A percentile compares a stretch with the other conserved stretches of the same genome.
phyloP scores from a whole-genome alignment of 2,888 invertebrate genomes.

The Sphinx pinastri region DNA sequence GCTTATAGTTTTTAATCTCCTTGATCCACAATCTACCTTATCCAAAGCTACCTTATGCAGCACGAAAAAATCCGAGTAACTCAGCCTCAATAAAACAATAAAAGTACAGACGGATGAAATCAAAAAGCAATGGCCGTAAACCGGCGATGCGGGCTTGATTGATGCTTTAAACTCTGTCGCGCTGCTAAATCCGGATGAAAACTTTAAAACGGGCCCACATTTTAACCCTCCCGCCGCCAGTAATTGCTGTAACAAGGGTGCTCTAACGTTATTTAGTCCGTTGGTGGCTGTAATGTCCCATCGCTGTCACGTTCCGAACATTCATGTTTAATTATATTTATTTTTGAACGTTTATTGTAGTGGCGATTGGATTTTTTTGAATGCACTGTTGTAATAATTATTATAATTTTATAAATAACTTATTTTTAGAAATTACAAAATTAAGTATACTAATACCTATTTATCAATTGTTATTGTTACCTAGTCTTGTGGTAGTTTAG shows the following conservation, averaged over 20 bases:
- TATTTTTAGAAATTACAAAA: too few species aligned
- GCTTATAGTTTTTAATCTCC: too few species aligned
- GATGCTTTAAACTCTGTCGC: conserved; percentile 65
- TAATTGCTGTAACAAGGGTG: conserved; percentile 80
- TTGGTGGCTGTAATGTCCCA: conserved; percentile 69
- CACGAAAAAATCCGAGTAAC: conserved; percentile 28
- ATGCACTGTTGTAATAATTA: not conserved
- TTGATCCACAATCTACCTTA: not conserved
- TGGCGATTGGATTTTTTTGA: not conserved
- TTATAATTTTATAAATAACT: too few species aligned
- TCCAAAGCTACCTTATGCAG: not conserved
- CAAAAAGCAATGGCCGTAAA: conserved; percentile 52
- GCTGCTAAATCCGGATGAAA: conserved; percentile 63
- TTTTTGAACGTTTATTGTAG: conserved; percentile 55
- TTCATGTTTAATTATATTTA: conserved; percentile 72
- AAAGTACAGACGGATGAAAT: conserved; percentile 46
- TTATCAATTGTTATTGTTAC: too few species aligned
- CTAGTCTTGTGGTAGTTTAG: too few species aligned
- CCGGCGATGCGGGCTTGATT: conserved; percentile 52
- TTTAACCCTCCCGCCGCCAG: conserved; percentile 53
- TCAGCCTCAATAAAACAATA: conserved; percentile 37
- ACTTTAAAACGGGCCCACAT: conserved; percentile 65
- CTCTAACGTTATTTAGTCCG: conserved; percentile 78
- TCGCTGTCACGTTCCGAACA: conserved; percentile 66
- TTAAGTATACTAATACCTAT: too few species aligned